Evolutionary conservation across 1,140 invertebrate genomes (phyloP).

Genomic region (Pseudomyrmex concolor): DNA sequence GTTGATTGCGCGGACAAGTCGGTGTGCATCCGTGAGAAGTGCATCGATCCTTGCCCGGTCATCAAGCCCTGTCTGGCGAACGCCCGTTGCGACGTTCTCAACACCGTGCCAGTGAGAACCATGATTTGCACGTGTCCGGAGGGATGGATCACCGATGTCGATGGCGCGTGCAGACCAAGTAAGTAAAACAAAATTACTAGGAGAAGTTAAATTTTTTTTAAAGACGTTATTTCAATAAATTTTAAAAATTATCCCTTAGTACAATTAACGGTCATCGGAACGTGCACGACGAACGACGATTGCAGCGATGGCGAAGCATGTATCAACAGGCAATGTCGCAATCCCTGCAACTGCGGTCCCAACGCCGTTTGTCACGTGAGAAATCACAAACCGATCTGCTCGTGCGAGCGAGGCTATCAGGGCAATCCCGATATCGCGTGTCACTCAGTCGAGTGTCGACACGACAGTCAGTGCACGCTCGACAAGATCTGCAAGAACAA

Average conservation of each 20-base stretch:
- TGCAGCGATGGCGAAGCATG: constrained; percentile 92
- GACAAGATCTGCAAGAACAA: constrained; percentile 93
- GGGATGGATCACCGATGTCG: constrained; percentile 91
- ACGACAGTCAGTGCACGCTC: constrained; percentile 91
- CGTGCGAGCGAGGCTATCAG: constrained; percentile 92
- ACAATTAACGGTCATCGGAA: constrained; percentile 87
- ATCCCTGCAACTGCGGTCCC: constrained; percentile 94
- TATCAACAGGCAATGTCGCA: constrained; percentile 93
- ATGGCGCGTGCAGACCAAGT: constrained; percentile 90
- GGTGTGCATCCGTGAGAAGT: constrained; percentile 92
- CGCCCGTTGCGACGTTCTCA: constrained; percentile 91
- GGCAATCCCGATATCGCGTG: constrained; percentile 94
- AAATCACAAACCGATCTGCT: constrained; percentile 94
- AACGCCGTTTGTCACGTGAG: constrained; percentile 93
- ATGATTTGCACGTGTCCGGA: constrained; percentile 94
- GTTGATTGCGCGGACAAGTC: constrained; percentile 91
- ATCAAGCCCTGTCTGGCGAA: constrained; percentile 90
- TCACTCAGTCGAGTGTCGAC: constrained; percentile 90
- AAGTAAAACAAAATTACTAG: constrained; percentile 36
- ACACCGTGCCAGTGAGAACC: constrained; percentile 92
- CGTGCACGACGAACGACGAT: constrained; percentile 92
- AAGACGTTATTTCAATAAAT: constrained; percentile 6
- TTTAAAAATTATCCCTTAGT: constrained; percentile 78
- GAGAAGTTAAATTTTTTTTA: constrained; percentile 7
- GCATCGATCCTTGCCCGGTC: constrained; percentile 91